Conservation (phyloP, 2,113 vertebrate genomes). For the Bufo gargarizans region DNA sequence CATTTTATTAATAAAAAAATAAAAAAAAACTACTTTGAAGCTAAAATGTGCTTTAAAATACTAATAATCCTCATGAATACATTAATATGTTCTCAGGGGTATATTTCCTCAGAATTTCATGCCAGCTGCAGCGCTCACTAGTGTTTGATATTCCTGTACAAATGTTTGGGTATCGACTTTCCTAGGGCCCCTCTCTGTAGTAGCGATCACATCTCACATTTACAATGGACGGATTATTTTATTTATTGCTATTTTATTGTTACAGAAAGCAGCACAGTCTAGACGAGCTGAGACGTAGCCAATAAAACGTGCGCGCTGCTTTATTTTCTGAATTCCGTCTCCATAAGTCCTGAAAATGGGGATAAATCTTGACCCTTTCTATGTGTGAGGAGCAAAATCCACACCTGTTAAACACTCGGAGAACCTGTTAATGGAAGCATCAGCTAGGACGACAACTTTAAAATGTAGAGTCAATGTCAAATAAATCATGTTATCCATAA, state of each 20-base stretch:
- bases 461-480: slow-evolving; percentile 18
- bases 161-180: slow-evolving; percentile 55
- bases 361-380: not conserved
- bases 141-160: slow-evolving; percentile 40
- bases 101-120: not conserved
- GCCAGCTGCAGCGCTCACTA: slow-evolving; percentile 32
- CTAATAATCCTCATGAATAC: not conserved
- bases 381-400: not conserved
- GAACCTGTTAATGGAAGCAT: slow-evolving; percentile 9
- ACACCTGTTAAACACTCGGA: slow-evolving; percentile 34
- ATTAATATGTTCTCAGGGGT: slow-evolving; percentile 39
- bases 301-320: slow-evolving; percentile 28
- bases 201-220: slow-evolving; percentile 41
- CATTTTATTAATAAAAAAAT: slow-evolving; percentile 11
- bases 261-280: slow-evolving; percentile 49
- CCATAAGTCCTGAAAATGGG: not conserved
- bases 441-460: not conserved
- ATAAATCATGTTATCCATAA: slow-evolving; percentile 41
- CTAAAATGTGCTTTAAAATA: not conserved
- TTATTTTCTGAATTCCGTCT: slow-evolving; percentile 28
- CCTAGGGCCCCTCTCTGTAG: slow-evolving; percentile 26
- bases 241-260: slow-evolving; percentile 57
- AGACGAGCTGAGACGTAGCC: slow-evolving; percentile 45
- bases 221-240: slow-evolving; percentile 51
- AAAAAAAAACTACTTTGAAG: not conserved